Conservation (phyloP, 2,888 invertebrate species). For the Congeria kusceri region DNA sequence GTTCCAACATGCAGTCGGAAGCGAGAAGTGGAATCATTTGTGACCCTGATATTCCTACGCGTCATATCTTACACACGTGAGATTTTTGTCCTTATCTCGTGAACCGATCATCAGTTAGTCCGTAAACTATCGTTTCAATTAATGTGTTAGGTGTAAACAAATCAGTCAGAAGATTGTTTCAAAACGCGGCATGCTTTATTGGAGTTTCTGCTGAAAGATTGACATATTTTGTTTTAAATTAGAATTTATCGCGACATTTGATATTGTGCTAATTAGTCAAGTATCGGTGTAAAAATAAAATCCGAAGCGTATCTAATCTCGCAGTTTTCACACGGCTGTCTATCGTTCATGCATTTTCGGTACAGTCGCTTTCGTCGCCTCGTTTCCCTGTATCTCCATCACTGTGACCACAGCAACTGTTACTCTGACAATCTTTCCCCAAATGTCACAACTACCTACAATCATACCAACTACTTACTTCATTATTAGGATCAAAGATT, state of each 20-base stretch:
- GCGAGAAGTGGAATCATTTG: conserved; percentile 31
- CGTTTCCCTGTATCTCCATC: too few relatives aligned
- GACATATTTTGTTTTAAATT: not conserved
- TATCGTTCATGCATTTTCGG: too few relatives aligned
- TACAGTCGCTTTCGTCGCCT: too few relatives aligned
- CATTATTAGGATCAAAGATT: too few relatives aligned
- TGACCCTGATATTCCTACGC: not conserved
- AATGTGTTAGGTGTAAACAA: conserved; percentile 49
- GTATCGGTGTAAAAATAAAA: too few relatives aligned
- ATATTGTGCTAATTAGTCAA: too few relatives aligned
- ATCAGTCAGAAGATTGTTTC: conserved; percentile 2
- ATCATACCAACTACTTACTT: too few relatives aligned
- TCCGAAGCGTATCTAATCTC: too few relatives aligned
- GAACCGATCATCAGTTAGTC: not conserved
- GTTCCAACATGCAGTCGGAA: conserved; percentile 43
- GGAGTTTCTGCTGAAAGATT: not conserved
- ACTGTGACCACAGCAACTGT: too few relatives aligned
- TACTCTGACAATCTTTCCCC: too few relatives aligned
- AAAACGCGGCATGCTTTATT: conserved; percentile 18
- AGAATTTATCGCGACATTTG: conserved; percentile 4
- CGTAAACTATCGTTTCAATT: conserved; percentile 45
- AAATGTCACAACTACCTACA: too few relatives aligned
- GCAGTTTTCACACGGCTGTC: too few relatives aligned
- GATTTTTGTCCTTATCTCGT: not conserved
- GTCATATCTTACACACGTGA: not conserved